Percentiles rank a stretch among this genome's conserved stretches.
phyloP scores from a whole-genome alignment of 2,888 invertebrate genomes.

The Hedya salicella region DNA sequence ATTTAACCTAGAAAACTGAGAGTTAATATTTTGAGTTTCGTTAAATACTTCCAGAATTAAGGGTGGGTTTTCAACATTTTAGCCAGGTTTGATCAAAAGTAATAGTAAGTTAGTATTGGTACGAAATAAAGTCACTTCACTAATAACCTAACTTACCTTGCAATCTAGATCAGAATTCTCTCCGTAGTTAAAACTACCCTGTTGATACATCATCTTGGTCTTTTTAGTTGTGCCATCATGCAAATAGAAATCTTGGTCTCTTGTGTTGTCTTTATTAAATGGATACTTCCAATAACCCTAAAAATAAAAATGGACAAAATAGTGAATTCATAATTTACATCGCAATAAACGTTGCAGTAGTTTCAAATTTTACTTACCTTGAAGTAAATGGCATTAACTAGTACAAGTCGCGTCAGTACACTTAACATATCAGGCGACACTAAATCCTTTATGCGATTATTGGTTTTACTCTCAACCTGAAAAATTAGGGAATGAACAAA shows the following conservation, averaged over 20 bases:
- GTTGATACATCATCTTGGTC: conserved; percentile 35
- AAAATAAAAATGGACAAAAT: not conserved
- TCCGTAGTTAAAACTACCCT: conserved; percentile 29
- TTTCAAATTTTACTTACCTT: conserved; percentile 45
- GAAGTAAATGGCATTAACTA: conserved; percentile 63
- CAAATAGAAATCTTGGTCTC: conserved; percentile 22
- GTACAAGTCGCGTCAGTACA: conserved; percentile 52
- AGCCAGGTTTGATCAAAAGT: too few species aligned
- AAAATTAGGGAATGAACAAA: conserved; percentile 10
- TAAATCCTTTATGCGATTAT: conserved; percentile 56
- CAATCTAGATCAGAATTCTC: conserved; percentile 24
- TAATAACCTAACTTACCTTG: too few species aligned
- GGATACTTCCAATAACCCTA: conserved; percentile 34
- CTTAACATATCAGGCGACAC: conserved; percentile 50
- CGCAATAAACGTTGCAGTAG: too few species aligned
- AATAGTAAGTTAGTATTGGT: too few species aligned
- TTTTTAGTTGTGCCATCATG: conserved; percentile 16
- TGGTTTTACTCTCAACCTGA: conserved; percentile 57
- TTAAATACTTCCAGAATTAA: too few species aligned
- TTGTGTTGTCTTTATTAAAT: conserved; percentile 32
- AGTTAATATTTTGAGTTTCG: too few species aligned
- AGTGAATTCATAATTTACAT: not conserved
- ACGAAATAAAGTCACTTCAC: too few species aligned
- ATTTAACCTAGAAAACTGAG: too few species aligned
- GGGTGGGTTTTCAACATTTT: too few species aligned